A percentile compares a stretch with the other conserved stretches of the same genome.
Evolutionary conservation across 2,797 vertebrate species (phyloP).

Genomic region (Lagocephalus sceleratus): DNA sequence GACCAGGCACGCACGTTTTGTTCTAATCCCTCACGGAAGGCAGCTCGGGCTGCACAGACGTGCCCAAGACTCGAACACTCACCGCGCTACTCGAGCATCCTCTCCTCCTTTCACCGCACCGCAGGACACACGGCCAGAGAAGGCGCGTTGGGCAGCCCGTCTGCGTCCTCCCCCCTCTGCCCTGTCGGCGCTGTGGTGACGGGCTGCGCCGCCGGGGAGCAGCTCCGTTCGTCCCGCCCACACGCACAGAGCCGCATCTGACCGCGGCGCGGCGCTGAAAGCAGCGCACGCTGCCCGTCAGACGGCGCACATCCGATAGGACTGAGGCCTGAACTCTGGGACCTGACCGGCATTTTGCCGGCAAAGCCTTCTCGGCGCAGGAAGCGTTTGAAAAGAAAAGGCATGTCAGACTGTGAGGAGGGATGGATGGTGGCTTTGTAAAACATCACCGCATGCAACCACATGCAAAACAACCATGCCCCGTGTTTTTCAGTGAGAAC

Average conservation of each 20-base stretch:
- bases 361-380: too few species aligned
- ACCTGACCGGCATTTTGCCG: too few species aligned
- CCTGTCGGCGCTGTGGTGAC: constrained; percentile 42
- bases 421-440: too few species aligned
- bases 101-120: constrained; percentile 12
- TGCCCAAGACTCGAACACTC: constrained; percentile 28
- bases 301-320: constrained; percentile 29
- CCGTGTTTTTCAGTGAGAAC: constrained; percentile 4
- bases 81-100: constrained; percentile 59
- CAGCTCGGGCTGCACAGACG: neutral
- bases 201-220: constrained; percentile 41
- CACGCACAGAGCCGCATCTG: constrained; percentile 45
- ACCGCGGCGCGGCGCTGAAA: constrained; percentile 58
- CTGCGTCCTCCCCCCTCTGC: constrained; percentile 3
- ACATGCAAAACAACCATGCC: too few species aligned
- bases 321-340: constrained; percentile 3
- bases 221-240: constrained; percentile 69
- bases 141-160: constrained; percentile 16
- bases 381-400: too few species aligned
- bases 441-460: too few species aligned
- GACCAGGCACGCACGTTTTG: constrained; percentile 37
- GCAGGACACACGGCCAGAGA: constrained; percentile 16
- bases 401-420: too few species aligned
- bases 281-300: constrained; percentile 48
- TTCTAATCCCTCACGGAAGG: constrained; percentile 7